A percentile compares a stretch with the other conserved stretches of the same genome.
These are phyloP conservation scores for Sturnus vulgaris DNA, from an alignment of 2,113 vertebrate genomes.

Conservation along the genomic window DNA sequence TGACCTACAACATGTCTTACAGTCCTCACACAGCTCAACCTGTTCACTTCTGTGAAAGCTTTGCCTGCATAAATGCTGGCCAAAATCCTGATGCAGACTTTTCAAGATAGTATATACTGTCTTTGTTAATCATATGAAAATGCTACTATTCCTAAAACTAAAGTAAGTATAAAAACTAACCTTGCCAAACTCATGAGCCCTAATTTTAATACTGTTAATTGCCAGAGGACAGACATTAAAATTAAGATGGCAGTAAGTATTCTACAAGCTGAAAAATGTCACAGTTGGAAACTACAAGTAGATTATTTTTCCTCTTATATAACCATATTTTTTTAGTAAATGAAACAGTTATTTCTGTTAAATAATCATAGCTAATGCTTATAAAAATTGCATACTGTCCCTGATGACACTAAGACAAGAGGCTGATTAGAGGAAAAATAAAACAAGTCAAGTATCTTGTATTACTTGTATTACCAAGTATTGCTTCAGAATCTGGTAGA, in stretches of 20 bases:
- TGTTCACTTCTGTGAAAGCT: not conserved
- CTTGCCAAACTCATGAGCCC: not conserved
- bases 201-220: not conserved
- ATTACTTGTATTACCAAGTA: not conserved
- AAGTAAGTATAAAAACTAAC: not conserved
- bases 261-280: not conserved
- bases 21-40: not conserved
- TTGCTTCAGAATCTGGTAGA: not conserved
- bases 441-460: not conserved
- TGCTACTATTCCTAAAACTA: not conserved
- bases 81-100: not conserved
- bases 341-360: slow-evolving; percentile 7
- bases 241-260: slow-evolving; percentile 9
- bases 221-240: not conserved
- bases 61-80: not conserved
- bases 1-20: rapidly evolving
- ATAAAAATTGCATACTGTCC: not conserved
- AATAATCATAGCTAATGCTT: slow-evolving; percentile 16
- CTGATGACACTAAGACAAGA: not conserved
- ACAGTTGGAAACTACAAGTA: not conserved
- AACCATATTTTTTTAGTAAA: not conserved
- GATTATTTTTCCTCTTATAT: not conserved
- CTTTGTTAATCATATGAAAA: not conserved
- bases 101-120: not conserved
- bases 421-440: not conserved